Conservation (phyloP, 2,888 invertebrate genomes). For the Micoletzkya japonica region DNA sequence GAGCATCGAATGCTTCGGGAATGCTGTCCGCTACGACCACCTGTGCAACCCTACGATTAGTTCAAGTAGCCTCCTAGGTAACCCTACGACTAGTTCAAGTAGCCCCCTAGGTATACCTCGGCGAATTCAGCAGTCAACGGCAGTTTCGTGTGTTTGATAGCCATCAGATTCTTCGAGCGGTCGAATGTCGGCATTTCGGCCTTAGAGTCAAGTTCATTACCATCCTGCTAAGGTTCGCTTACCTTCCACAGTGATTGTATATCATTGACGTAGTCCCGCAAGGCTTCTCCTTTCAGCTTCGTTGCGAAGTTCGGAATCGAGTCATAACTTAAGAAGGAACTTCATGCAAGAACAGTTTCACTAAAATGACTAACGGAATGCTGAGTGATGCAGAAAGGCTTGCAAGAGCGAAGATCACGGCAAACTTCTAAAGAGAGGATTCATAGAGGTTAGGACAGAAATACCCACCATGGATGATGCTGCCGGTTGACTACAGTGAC, state of each 20-base stretch:
- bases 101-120: too few relatives aligned
- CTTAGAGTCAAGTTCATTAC: neutral
- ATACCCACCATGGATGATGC: too few relatives aligned
- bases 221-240: neutral
- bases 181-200: neutral
- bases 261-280: slow-evolving; percentile 54
- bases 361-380: too few relatives aligned
- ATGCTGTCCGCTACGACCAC: slow-evolving; percentile 64
- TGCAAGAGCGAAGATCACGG: too few relatives aligned
- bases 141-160: slow-evolving; percentile 22
- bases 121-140: slow-evolving; percentile 9
- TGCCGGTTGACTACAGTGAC: too few relatives aligned
- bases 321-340: slow-evolving; percentile 5
- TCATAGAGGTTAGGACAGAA: too few relatives aligned
- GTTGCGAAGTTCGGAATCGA: slow-evolving; percentile 30
- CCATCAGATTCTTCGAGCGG: slow-evolving; percentile 8
- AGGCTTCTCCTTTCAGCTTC: slow-evolving; percentile 42
- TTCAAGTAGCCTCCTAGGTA: neutral
- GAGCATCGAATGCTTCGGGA: slow-evolving; percentile 81
- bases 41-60: slow-evolving; percentile 16
- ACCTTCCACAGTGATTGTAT: slow-evolving; percentile 42
- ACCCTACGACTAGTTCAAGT: too few relatives aligned
- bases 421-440: too few relatives aligned
- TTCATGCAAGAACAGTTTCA: too few relatives aligned
- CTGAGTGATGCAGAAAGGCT: too few relatives aligned